Evolutionary conservation across 1,140 invertebrate species (phyloP).

Genomic region (Pissodes strobi): DNA sequence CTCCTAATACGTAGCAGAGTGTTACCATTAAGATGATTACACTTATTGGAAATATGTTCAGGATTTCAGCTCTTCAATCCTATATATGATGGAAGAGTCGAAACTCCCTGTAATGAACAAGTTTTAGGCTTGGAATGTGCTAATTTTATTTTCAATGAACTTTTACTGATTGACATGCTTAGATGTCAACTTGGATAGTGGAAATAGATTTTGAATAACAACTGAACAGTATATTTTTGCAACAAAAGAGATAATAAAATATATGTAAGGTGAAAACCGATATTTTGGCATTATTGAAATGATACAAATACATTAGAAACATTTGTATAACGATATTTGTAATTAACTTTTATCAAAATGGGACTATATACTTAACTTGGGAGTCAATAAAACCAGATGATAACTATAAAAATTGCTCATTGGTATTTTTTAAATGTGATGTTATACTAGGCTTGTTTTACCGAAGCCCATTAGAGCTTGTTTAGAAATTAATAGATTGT

Average conservation of each 20-base stretch:
- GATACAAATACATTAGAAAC: not conserved
- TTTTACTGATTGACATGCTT: not conserved
- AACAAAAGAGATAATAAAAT: slow-evolving; percentile 12
- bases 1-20: too few species aligned
- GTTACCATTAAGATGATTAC: too few species aligned
- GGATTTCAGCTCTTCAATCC: too few species aligned
- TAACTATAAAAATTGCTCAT: slow-evolving; percentile 25
- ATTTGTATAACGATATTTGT: not conserved
- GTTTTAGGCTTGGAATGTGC: not conserved
- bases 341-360: not conserved
- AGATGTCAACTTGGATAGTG: not conserved
- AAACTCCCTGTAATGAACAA: too few species aligned
- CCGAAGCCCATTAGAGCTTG: not conserved
- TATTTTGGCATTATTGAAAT: slow-evolving; percentile 6
- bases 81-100: too few species aligned
- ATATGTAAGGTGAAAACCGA: not conserved
- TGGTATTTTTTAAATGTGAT: slow-evolving; percentile 33
- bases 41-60: too few species aligned
- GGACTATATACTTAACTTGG: slow-evolving; percentile 13
- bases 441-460: slow-evolving; percentile 25
- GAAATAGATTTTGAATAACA: not conserved
- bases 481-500: not conserved
- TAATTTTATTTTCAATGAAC: slow-evolving; percentile 11
- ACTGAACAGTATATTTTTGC: slow-evolving; percentile 30
- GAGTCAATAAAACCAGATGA: slow-evolving; percentile 13